Evolutionary conservation across 2,888 invertebrate species (phyloP).

Genomic region (Achlya flavicornis): DNA sequence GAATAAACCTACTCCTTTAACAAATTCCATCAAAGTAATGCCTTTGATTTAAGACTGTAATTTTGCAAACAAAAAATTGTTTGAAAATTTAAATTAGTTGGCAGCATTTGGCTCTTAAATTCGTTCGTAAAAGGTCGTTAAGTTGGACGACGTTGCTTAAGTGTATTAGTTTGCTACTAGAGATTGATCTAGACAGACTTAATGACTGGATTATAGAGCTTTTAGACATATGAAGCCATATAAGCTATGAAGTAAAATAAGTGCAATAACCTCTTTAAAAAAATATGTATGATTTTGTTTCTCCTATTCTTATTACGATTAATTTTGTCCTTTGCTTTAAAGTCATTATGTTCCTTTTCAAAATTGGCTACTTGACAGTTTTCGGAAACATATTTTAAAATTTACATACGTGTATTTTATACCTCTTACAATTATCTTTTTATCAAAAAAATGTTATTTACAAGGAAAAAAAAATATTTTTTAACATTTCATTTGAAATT

Average conservation of each 20-base stretch:
- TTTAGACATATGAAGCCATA: background rate
- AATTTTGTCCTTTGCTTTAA: too few species aligned
- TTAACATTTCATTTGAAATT: too few species aligned
- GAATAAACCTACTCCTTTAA: slow-evolving; percentile 1
- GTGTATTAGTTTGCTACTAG: slow-evolving; percentile 7
- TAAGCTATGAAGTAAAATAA: background rate
- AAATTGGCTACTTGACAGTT: too few species aligned
- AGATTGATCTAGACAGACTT: slow-evolving; percentile 7
- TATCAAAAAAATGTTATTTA: too few species aligned
- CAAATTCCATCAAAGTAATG: slow-evolving; percentile 6
- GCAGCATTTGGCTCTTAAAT: slow-evolving; percentile 6
- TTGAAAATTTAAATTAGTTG: slow-evolving; percentile 9
- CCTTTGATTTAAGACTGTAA: slow-evolving; percentile 9
- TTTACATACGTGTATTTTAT: too few species aligned
- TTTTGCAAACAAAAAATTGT: slow-evolving; percentile 7
- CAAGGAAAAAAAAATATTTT: too few species aligned
- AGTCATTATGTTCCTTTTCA: too few species aligned
- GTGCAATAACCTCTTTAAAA: background rate
- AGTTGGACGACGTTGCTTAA: slow-evolving; percentile 7
- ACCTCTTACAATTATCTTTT: too few species aligned
- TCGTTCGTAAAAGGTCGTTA: slow-evolving; percentile 8
- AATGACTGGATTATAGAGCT: slow-evolving; percentile 3
- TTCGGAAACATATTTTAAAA: too few species aligned
- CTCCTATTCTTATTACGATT: background rate
- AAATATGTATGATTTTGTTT: background rate